A percentile compares a stretch with the other conserved stretches of the same genome.
phyloP scores from a whole-genome alignment of 1,140 invertebrate genomes.

The Pomacea maculata region DNA sequence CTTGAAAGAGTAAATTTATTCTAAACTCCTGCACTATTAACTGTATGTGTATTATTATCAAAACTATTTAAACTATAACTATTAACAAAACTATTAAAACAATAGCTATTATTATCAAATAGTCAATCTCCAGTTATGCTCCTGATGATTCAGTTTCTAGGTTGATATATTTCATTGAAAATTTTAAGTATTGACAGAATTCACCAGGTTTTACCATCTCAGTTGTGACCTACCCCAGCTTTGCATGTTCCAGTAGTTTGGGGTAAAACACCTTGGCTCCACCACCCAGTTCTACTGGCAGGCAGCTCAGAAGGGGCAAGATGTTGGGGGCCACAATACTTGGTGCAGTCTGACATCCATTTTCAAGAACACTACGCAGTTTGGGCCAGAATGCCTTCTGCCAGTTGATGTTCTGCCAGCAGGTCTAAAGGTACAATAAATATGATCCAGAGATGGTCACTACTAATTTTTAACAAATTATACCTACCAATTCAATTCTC shows the following conservation, averaged over 20 bases:
- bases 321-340: slow-evolving; percentile 77
- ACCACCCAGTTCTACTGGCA: slow-evolving; percentile 70
- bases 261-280: slow-evolving; percentile 71
- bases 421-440: slow-evolving; percentile 68
- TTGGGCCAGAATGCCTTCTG: slow-evolving; percentile 78
- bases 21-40: too few species aligned
- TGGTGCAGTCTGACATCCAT: slow-evolving; percentile 77
- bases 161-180: too few species aligned
- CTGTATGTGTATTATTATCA: too few species aligned
- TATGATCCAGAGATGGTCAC: neutral
- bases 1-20: too few species aligned
- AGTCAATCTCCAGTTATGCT: too few species aligned
- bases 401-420: slow-evolving; percentile 75
- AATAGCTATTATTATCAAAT: too few species aligned
- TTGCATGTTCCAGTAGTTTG: slow-evolving; percentile 76
- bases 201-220: too few species aligned
- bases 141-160: too few species aligned
- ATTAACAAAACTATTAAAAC: too few species aligned
- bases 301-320: slow-evolving; percentile 77
- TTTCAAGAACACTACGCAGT: slow-evolving; percentile 73
- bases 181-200: too few species aligned
- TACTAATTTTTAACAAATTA: neutral
- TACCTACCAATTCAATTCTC: neutral
- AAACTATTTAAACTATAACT: too few species aligned
- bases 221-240: slow-evolving; percentile 68